A percentile compares a stretch with the other conserved stretches of the same genome.
These are phyloP conservation scores for Addax nasomaculatus DNA, from an alignment of 2,113 vertebrate species.

Conservation along the genomic window DNA sequence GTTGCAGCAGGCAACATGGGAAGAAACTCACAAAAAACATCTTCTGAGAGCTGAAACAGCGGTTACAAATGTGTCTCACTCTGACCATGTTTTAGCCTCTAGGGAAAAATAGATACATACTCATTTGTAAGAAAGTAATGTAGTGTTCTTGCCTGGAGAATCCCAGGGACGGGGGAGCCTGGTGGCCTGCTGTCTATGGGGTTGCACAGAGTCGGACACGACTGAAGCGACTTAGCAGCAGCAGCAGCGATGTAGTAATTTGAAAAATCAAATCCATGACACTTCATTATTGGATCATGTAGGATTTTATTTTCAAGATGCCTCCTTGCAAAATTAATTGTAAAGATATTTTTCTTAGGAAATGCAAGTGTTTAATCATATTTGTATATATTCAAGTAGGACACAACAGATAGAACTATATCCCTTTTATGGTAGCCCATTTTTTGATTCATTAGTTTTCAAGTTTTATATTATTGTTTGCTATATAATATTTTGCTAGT, in stretches of 20 bases:
- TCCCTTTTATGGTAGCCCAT: background rate
- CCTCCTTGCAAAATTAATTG: background rate
- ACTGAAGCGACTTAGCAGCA: no score
- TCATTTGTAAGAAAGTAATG: background rate
- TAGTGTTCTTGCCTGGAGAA: background rate
- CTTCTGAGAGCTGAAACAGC: background rate
- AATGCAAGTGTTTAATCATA: background rate
- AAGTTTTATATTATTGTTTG: background rate
- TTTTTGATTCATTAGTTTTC: background rate
- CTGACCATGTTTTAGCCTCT: background rate
- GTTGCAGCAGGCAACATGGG: background rate
- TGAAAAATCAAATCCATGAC: background rate
- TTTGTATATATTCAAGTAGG: background rate
- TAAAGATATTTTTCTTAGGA: background rate
- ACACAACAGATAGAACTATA: background rate
- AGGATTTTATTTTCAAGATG: background rate
- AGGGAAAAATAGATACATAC: background rate
- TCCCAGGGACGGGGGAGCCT: no score
- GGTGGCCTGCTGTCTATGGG: no score
- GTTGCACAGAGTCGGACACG: no score
- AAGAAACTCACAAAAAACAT: background rate
- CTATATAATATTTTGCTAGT: background rate
- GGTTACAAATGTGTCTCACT: background rate
- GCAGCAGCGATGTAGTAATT: background rate
- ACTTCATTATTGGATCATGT: background rate